Percentiles rank a stretch among this genome's conserved stretches.
Evolutionary conservation across 2,888 invertebrate genomes (phyloP).

Genomic region (Hypselothyrea guttata): DNA sequence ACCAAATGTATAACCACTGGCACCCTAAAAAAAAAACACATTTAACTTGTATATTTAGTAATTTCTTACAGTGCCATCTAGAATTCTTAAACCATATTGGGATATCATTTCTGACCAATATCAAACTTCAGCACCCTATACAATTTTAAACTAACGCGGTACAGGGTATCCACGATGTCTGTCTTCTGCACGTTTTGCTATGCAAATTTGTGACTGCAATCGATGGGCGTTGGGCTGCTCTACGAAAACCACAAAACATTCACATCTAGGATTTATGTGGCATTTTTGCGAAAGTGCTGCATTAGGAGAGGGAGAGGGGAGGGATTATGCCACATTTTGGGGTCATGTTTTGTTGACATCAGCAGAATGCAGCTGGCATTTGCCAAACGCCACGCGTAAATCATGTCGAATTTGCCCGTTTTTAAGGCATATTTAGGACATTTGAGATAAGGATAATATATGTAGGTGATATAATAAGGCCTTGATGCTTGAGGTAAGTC

Average conservation of each 20-base stretch:
- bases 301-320: neutral
- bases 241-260: conserved; percentile 27
- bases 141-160: too few species aligned
- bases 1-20: too few species aligned
- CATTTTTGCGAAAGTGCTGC: conserved; percentile 13
- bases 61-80: too few species aligned
- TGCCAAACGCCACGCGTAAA: conserved; percentile 36
- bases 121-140: too few species aligned
- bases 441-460: conserved; percentile 19
- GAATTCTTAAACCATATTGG: too few species aligned
- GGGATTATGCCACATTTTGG: conserved; percentile 45
- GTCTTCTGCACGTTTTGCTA: neutral
- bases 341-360: conserved; percentile 64
- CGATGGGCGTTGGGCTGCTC: conserved; percentile 14
- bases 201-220: conserved; percentile 7
- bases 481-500: neutral
- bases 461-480: neutral
- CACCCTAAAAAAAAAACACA: too few species aligned
- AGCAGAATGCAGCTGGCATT: conserved; percentile 29
- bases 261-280: conserved; percentile 36
- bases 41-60: too few species aligned
- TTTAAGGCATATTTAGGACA: neutral
- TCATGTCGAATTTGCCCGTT: conserved; percentile 34
- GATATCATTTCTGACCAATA: too few species aligned
- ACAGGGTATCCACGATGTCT: too few species aligned